Evolutionary conservation across 2,888 invertebrate species (phyloP), one percentile per base, ranked within the genome.

Genomic region (Colletes collaris): DNA sequence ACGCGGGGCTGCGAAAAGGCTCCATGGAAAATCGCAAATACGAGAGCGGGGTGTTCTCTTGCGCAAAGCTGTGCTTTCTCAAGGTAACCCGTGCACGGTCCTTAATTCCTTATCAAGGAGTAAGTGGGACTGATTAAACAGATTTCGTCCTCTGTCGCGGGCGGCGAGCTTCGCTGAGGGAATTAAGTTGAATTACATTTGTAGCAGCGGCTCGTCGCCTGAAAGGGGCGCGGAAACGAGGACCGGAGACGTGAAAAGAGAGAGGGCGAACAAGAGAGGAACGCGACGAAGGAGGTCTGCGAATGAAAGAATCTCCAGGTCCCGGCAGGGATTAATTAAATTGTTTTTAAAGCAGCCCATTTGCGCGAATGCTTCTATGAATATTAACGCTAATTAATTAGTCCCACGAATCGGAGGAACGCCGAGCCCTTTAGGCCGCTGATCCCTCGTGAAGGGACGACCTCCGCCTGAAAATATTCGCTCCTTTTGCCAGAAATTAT

Each of bases 361-460:
- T 79, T 66, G 44, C 79, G 68, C 74, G 82, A 71, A 86, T 73
- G 78, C 78, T 64, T 66, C 81, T 83, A 85, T 85, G 86, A 86
- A 88, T 88, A 84, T 90, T 90, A 87, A 89, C 79, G 82, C 66
- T 83, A 84, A 86, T 86, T 89, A 89, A 90, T 89, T 87, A 86
- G 81, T 75, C 82, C 72, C 72, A 46, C 40, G 76, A 79, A 84
- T 82, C 58, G 72, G 50, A n/a, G 4, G 46, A 52, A 40, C 64
- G n/a, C 3, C 27, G 16, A 2, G 49, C n/a, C 50, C 67, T 66
- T 64, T 53, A 46, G 58, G 62, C 58, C 52, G 40, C 46, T 27
- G 16, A 56, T 73, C 56, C 46, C 40, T 13, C 52, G 49, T 27
- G 37, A 46, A 69, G 60, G 50, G 68, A 69, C 55, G 63, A 74